Base-by-base conservation (phyloP, 2,113 vertebrate species). In the Phaethornis superciliosus region DNA sequence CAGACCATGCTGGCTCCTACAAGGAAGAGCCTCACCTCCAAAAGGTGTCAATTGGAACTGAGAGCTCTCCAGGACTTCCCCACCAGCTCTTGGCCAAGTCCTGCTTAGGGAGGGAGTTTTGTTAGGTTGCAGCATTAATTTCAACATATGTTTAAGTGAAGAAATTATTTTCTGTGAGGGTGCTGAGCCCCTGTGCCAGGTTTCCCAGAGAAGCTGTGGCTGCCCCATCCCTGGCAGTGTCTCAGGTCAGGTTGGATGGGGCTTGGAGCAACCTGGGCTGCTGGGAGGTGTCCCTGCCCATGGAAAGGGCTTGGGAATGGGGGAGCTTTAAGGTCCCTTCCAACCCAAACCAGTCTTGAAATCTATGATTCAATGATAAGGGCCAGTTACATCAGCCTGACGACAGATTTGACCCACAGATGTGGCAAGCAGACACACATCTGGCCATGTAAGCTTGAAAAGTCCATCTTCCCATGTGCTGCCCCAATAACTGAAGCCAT, bases 391-490 rank as follows among this genome's bases (percentile, higher is more conserved):
- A 35, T 40, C 59, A 35, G 18, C 59, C 54, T 30, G 15, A 9
- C 26, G 2, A 21, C 12, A 54, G 49, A 8, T 23, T 27, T 52
- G 26, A 58, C 37, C 10, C 51, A 4, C 15, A 5, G 20, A 24
- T 18, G 17, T 0, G 8, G 9, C 16, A 46, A 64, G 32, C 21
- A 35, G 4, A 24, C 8, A 19, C 0, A 18, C 3, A 42, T 22
- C 16, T 35, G 54, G 49, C 22, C 71, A 3, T 19, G 54, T 30
- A 16, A 4, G 12, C 27, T 71, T 30, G 49, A 22, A 15, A 47
- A 26, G 10, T 9, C 65, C 44, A 63, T 26, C 26, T 94, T 58
- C 23, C 20, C 11, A 1, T 6, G 15, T 67, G 35, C 42, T 0
- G 2, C 32, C 37, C 17, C 64, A 11, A 4, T 8, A 22, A 47